Conservation (phyloP, 2,113 vertebrate species). For the Takifugu bimaculatus region DNA sequence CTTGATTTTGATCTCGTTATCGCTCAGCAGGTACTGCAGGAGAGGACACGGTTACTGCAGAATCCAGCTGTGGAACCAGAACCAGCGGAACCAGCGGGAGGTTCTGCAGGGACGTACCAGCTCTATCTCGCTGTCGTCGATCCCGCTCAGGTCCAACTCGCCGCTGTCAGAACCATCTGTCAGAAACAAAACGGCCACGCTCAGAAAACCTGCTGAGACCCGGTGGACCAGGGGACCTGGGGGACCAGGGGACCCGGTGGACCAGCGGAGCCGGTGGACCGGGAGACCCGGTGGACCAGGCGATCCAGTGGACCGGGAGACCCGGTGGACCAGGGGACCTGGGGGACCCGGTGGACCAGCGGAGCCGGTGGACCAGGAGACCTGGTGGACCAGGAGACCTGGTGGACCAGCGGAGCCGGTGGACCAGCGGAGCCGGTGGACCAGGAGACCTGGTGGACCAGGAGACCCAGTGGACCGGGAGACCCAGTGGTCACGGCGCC, state of each 20-base stretch:
- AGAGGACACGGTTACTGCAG: background rate
- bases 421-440: too few species aligned
- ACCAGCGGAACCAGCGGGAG: background rate
- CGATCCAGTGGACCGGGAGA: too few species aligned
- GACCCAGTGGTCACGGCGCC: conserved; percentile 5
- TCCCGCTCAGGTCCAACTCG: conserved; percentile 93
- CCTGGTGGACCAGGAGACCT: too few species aligned
- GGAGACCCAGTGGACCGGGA: too few species aligned
- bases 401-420: too few species aligned
- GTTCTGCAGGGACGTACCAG: conserved; percentile 70
- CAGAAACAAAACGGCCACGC: conserved; percentile 40
- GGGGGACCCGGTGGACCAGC: background rate
- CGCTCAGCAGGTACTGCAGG: conserved; percentile 89
- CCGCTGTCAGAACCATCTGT: conserved; percentile 81
- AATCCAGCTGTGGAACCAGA: background rate
- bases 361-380: conserved; percentile 10
- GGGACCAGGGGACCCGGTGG: too few species aligned
- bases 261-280: too few species aligned
- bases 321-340: background rate
- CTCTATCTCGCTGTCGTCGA: conserved; percentile 93
- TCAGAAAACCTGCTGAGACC: conserved; percentile 18
- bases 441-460: conserved; percentile 11
- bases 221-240: conserved; percentile 4
- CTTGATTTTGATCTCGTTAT: conserved; percentile 88
- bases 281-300: too few species aligned